Evolutionary conservation across 2,888 invertebrate genomes (phyloP), one percentile per base, ranked within the genome.

Genomic region (Lacanobia oleracea): DNA sequence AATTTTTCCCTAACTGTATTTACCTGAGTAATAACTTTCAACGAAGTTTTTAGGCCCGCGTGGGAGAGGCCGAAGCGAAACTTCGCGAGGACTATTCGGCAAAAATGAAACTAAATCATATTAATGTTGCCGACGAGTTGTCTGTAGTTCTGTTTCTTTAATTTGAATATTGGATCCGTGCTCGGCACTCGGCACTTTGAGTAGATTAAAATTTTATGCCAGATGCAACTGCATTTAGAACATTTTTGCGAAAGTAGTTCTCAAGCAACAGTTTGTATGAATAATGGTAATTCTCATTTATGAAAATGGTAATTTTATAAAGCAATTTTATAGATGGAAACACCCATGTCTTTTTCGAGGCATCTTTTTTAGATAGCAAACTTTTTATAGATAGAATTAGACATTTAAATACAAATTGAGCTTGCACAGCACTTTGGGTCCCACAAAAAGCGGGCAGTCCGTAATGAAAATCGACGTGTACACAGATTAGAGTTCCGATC

Each of bases 391-490:
- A 62, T 53, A 63, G 54, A 73, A 66, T 64, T 63, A 67, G 57
- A 75, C 53, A 62, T 73, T 91, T 90, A 88, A 91, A 91, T 90
- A 88, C 88, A 91, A 92, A 92, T 91, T 85, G 88, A 87, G 87
- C 83, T 88, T 88, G 81, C 83, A 83, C 87, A 87, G 80, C 86
- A 84, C 83, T 85, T 78, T 74, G 80, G 82, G 85, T 79, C 86
- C 75, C 79, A 90, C 91, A 91, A 91, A 93, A 91, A 90, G 91
- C 89, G 91, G 90, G 89, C 89, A 90, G 88, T 88, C 83, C 67
- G 84, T 92, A 94, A 93, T 93, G 93, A 93, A 93, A 93, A 94
- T 93, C 87, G 94, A 93, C 94, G 88, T 90, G 88, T 90, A 91
- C 88, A 90, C 88, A 90, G 89, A 92, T 92, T 92, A 92, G 85